Percentiles rank a stretch among this genome's conserved stretches.
These are phyloP conservation scores for Amazona guildingii DNA, from an alignment of 2,113 vertebrate species.

Conservation along the genomic window DNA sequence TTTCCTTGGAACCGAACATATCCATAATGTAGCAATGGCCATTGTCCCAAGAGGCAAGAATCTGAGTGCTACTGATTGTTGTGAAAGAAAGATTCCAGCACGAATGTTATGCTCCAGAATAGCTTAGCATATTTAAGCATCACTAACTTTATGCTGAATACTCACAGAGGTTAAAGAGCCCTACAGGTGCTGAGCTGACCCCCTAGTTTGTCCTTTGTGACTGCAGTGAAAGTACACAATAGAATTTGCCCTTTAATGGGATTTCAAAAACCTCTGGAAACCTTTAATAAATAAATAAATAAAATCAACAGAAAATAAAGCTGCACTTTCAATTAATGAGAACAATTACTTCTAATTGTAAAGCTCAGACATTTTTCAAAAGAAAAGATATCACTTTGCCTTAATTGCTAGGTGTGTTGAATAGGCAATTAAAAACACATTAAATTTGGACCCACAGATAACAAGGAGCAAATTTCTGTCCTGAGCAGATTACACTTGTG, in stretches of 20 bases:
- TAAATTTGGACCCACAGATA: constrained; percentile 64
- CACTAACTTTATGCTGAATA: neutral
- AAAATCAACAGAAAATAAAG: constrained; percentile 70
- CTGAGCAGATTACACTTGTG: constrained; percentile 30
- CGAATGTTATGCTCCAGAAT: neutral
- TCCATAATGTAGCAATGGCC: rapidly evolving
- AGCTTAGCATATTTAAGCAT: neutral
- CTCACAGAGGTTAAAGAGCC: neutral
- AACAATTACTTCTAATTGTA: constrained; percentile 75
- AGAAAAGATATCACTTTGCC: constrained; percentile 63
- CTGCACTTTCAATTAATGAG: constrained; percentile 77
- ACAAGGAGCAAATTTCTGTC: constrained; percentile 46
- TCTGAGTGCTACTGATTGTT: neutral
- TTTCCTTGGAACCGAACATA: neutral
- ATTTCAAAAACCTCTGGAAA: constrained; percentile 55
- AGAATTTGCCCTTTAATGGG: constrained; percentile 8
- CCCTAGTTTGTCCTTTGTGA: neutral
- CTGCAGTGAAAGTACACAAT: neutral
- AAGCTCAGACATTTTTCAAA: constrained; percentile 74
- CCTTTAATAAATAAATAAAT: constrained; percentile 16
- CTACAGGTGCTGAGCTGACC: neutral
- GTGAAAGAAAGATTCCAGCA: neutral
- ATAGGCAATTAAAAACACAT: constrained; percentile 78
- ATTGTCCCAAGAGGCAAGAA: neutral
- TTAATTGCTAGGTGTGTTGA: constrained; percentile 74